Evolutionary conservation across 2,888 invertebrate genomes (phyloP).

Genomic region (Gandaritis pyraliata): DNA sequence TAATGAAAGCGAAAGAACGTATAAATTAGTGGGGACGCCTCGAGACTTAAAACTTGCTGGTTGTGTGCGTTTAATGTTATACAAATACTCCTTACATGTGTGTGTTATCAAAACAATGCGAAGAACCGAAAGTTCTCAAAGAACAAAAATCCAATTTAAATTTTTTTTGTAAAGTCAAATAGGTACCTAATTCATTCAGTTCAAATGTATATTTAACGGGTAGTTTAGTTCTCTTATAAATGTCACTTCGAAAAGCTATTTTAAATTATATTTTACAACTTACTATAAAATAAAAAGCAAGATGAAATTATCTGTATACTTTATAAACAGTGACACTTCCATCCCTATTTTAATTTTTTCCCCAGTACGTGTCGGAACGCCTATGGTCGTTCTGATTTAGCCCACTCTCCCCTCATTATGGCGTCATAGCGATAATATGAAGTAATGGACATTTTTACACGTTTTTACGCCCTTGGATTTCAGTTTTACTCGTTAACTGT

Average conservation of each 20-base stretch:
- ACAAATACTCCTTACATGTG: slow-evolving; percentile 38
- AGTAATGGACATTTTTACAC: slow-evolving; percentile 69
- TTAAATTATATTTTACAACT: not conserved
- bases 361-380: slow-evolving; percentile 64
- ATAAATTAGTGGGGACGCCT: slow-evolving; percentile 84
- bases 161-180: not conserved
- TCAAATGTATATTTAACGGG: too few species aligned
- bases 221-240: too few species aligned
- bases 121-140: not conserved
- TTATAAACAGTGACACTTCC: slow-evolving; percentile 18
- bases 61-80: slow-evolving; percentile 56
- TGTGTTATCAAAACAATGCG: slow-evolving; percentile 27
- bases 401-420: slow-evolving; percentile 70
- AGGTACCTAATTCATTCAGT: too few species aligned
- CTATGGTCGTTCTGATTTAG: slow-evolving; percentile 57
- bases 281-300: not conserved
- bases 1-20: slow-evolving; percentile 85
- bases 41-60: slow-evolving; percentile 64
- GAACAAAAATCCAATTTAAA: not conserved
- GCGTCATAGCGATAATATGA: slow-evolving; percentile 64
- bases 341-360: slow-evolving; percentile 43
- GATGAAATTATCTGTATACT: slow-evolving; percentile 2
- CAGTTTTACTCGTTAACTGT: slow-evolving; percentile 53
- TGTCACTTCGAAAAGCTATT: too few species aligned
- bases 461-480: slow-evolving; percentile 64